These are phyloP conservation scores for Danio jaintianensis DNA, from an alignment of 2,797 vertebrate genomes.

Conservation along the genomic window DNA sequence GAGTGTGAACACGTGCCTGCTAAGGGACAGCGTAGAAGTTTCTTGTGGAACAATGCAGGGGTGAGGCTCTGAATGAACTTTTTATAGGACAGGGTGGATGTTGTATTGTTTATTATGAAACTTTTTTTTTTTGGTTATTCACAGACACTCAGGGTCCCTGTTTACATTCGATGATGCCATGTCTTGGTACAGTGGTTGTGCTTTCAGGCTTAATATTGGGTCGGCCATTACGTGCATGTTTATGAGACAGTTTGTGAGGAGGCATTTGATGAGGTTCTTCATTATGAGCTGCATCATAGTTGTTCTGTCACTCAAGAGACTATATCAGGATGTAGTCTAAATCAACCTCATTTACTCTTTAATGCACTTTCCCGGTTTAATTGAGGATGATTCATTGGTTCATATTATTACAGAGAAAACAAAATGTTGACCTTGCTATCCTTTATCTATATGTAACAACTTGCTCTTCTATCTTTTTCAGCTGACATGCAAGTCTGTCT, in stretches of 20 bases:
- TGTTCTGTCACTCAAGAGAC: conserved; percentile 73
- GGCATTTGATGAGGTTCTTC: conserved; percentile 36
- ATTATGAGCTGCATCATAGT: conserved; percentile 49
- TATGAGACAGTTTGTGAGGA: conserved; percentile 35
- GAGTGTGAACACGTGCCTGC: conserved; percentile 64
- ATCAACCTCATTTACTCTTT: conserved; percentile 16
- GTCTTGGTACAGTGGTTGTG: conserved; percentile 15
- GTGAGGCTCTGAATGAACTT: conserved; percentile 71
- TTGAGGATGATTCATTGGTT: neutral
- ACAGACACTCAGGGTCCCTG: neutral
- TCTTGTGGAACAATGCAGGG: conserved; percentile 70
- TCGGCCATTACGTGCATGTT: conserved; percentile 18
- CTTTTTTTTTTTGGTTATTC: conserved; percentile 18
- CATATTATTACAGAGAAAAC: neutral
- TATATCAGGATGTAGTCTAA: conserved; percentile 10
- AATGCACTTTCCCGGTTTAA: neutral
- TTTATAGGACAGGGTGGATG: conserved; percentile 62
- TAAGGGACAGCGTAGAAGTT: conserved; percentile 37
- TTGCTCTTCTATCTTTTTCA: neutral
- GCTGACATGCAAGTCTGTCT: neutral
- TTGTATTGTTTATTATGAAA: conserved; percentile 56
- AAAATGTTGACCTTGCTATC: neutral
- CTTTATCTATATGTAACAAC: neutral
- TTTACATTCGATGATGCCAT: neutral
- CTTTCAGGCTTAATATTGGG: conserved; percentile 17